phyloP scores from a whole-genome alignment of 2,113 vertebrate species.

The Phyllostomus discolor region DNA sequence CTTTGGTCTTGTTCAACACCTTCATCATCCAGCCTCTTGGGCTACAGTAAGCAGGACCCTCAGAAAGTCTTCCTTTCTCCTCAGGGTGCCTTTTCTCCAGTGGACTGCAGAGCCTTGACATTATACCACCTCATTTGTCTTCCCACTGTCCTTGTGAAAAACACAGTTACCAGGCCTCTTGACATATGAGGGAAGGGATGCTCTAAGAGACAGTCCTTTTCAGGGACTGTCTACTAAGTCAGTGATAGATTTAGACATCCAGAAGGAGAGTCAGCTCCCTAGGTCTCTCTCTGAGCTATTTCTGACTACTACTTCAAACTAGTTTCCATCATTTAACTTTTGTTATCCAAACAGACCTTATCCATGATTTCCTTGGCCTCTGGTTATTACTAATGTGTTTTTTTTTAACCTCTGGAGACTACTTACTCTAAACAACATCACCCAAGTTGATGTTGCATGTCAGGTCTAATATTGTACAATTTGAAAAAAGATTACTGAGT shows the following conservation, averaged over 20 bases:
- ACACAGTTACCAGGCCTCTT: background rate
- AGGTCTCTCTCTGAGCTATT: background rate
- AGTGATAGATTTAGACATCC: background rate
- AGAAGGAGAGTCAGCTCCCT: background rate
- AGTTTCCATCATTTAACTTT: background rate
- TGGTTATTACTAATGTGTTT: background rate
- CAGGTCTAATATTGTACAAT: background rate
- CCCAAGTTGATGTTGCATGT: background rate
- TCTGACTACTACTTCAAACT: background rate
- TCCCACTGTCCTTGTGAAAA: background rate
- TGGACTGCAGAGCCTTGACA: background rate
- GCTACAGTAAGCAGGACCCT: background rate
- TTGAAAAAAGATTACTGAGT: background rate
- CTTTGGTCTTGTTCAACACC: background rate
- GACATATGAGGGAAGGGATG: background rate
- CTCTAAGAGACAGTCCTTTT: background rate
- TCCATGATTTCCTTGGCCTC: background rate
- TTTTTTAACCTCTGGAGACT: background rate
- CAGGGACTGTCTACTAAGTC: background rate
- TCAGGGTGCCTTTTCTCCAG: background rate
- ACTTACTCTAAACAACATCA: slow-evolving; percentile 7
- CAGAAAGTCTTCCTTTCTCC: background rate
- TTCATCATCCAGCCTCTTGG: background rate
- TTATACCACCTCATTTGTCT: background rate
- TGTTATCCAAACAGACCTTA: background rate